Evolutionary conservation across 2,113 vertebrate genomes (phyloP).

Genomic region (Jacana jacana): DNA sequence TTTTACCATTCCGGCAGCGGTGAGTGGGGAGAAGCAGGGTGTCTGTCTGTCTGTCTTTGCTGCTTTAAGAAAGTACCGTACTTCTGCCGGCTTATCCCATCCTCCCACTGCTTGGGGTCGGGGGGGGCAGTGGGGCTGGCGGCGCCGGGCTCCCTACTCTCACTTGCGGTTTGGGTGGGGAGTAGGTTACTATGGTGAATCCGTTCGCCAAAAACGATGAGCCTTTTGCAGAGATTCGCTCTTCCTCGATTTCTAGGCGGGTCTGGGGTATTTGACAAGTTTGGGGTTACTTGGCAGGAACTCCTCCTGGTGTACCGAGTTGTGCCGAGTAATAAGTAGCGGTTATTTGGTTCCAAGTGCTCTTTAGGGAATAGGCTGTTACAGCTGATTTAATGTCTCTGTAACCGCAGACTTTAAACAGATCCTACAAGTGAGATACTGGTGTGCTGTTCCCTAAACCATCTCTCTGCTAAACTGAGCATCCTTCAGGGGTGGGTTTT

Average conservation of each 20-base stretch:
- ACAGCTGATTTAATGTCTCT: neutral
- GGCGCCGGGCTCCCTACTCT: neutral
- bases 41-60: neutral
- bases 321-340: neutral
- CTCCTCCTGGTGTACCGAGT: neutral
- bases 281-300: neutral
- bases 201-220: neutral
- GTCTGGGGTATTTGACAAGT: neutral
- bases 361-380: neutral
- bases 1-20: neutral
- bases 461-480: conserved; percentile 37
- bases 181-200: neutral
- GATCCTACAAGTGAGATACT: conserved; percentile 2
- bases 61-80: neutral
- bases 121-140: neutral
- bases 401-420: neutral
- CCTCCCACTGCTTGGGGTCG: neutral
- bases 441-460: neutral
- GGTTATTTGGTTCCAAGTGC: neutral
- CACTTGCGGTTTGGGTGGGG: neutral
- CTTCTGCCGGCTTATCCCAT: neutral
- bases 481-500: conserved; percentile 43
- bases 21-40: neutral
- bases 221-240: neutral
- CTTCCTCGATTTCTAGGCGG: neutral